phyloP scores from a whole-genome alignment of 2,113 vertebrate genomes.

The Scophthalmus maximus region DNA sequence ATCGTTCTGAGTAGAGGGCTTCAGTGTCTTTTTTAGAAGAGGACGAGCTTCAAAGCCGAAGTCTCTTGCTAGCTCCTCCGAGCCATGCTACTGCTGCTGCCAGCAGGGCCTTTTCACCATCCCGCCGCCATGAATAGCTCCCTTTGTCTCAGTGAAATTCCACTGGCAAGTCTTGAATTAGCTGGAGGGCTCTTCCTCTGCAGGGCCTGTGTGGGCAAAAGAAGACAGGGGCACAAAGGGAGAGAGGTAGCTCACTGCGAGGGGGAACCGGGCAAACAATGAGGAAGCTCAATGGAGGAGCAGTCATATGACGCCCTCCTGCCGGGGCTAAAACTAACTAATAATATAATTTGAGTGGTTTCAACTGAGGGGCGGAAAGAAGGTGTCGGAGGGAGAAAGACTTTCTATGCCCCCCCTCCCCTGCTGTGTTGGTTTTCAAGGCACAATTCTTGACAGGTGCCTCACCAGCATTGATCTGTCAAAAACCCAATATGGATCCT shows the following conservation, averaged over 20 bases:
- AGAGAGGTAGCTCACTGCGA: constrained; percentile 24
- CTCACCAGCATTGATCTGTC: constrained; percentile 32
- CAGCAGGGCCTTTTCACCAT: constrained; percentile 56
- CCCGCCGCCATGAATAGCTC: constrained; percentile 64
- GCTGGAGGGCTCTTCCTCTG: constrained; percentile 64
- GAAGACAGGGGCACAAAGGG: constrained; percentile 5
- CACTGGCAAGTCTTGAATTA: constrained; percentile 74
- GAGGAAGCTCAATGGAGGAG: constrained; percentile 23
- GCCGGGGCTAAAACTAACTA: constrained; percentile 30
- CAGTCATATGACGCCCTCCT: constrained; percentile 38
- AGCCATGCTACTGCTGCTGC: constrained; percentile 53
- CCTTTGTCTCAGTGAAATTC: constrained; percentile 74
- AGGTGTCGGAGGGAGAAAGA: background rate
- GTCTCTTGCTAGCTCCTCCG: constrained; percentile 46
- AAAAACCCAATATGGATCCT: constrained; percentile 15
- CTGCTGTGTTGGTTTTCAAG: constrained; percentile 1
- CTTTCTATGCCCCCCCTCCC: background rate
- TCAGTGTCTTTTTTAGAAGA: constrained; percentile 20
- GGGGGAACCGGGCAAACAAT: constrained; percentile 27
- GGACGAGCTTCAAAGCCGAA: constrained; percentile 58
- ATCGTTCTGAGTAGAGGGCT: constrained; percentile 21
- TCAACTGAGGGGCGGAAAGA: background rate
- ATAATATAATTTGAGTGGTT: constrained; percentile 23
- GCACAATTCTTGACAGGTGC: constrained; percentile 44
- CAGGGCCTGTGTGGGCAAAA: constrained; percentile 45